Base-by-base conservation (phyloP, 2,797 vertebrate genomes). In the Spea hammondii region DNA sequence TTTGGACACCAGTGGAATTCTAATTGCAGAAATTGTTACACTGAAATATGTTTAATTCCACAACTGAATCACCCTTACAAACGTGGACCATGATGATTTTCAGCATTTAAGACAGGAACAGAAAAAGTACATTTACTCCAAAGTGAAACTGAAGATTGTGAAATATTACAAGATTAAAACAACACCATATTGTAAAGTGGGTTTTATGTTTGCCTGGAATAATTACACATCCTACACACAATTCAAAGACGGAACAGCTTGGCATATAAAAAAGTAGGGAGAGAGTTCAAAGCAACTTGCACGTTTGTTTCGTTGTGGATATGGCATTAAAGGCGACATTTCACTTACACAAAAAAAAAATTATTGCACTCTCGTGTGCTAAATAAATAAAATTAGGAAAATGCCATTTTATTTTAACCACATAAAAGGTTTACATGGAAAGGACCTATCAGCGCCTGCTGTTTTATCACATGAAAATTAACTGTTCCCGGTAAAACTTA, bases 211-310 rank as follows among this genome's bases (percentile, higher is more conserved):
- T 14, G 5, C 59, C 32, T 32, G 5, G 14, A 62, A 14, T 62
- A 62, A 62, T 62, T 62, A 62, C 59, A 14, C 59, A 62, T 14
- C 59, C 59, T 62, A 32, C 59, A 62, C 59, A 62, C n/a, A 62
- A 57, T 17, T 14, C 59, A 32, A 14, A 32, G 59, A 4, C 10
- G 12, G 12, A 62, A 32, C 59, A 62, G 59, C 59, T 32, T 62
- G 59, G 14, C 59, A 14, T 11, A 62, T 62, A 62, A 62, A 14
- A 3, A 62, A 62, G 32, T 32, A 32, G 32, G 32, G 32, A 32
- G 32, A 32, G 32, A 32, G 32, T 32, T 32, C 32, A 32, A 32
- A 32, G 32, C 32, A 32, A 32, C 32, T 32, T 32, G 32, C 32
- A 32, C 2, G 32, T 32, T 32, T 32, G 32, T 32, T 32, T 32